Evolutionary conservation across 2,797 vertebrate genomes (phyloP).

Genomic region (Coreius guichenoti): DNA sequence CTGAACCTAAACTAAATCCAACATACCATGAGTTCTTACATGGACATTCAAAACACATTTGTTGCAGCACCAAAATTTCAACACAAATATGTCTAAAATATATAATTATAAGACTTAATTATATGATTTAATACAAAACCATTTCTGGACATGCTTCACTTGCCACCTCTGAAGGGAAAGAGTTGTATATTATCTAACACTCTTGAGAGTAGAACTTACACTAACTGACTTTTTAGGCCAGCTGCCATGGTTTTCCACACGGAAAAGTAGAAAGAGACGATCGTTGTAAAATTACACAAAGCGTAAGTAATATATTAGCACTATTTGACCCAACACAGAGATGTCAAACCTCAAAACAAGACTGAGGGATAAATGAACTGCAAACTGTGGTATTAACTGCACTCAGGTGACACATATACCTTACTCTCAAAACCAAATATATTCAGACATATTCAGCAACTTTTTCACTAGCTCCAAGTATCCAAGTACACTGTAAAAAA

Average conservation of each 20-base stretch:
- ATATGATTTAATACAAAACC: slow-evolving; percentile 54
- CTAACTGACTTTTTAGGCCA: slow-evolving; percentile 61
- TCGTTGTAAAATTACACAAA: slow-evolving; percentile 54
- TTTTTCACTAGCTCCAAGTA: neutral
- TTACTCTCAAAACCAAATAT: slow-evolving; percentile 39
- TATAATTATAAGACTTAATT: slow-evolving; percentile 54
- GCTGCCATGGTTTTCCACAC: slow-evolving; percentile 59
- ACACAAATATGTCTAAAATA: slow-evolving; percentile 40
- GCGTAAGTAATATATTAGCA: slow-evolving; percentile 67
- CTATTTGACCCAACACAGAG: slow-evolving; percentile 65
- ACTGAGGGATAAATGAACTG: slow-evolving; percentile 67
- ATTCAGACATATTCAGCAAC: slow-evolving; percentile 9
- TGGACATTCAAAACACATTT: slow-evolving; percentile 56
- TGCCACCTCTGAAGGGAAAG: slow-evolving; percentile 41
- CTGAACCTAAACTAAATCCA: slow-evolving; percentile 48
- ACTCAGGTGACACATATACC: slow-evolving; percentile 47
- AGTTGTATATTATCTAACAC: slow-evolving; percentile 52
- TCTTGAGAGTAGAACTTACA: slow-evolving; percentile 43
- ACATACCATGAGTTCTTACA: slow-evolving; percentile 41
- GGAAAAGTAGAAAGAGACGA: slow-evolving; percentile 56
- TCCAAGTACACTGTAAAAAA: neutral
- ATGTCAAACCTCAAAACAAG: slow-evolving; percentile 73
- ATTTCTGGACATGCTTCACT: slow-evolving; percentile 46
- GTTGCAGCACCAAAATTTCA: slow-evolving; percentile 32
- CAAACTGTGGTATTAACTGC: slow-evolving; percentile 55